Conservation (phyloP, 2,113 vertebrate genomes). For the Noctilio leporinus region DNA sequence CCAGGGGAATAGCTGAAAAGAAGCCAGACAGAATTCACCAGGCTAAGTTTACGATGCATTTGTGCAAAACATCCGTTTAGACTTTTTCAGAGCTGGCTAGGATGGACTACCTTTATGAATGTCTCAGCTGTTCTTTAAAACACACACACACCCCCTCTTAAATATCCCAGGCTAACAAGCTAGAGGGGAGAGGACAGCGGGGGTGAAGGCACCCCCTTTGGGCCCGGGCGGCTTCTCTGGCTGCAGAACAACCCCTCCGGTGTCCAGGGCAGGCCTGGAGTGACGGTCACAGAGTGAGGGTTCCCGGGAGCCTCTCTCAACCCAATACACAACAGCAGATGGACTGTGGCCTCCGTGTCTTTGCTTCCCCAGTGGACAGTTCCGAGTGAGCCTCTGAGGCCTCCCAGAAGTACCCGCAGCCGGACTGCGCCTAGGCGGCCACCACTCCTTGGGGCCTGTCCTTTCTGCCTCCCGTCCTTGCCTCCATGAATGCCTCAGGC, state of each 20-base stretch:
- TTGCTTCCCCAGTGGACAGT: rapidly evolving
- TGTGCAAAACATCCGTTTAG: background rate
- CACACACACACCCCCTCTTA: background rate
- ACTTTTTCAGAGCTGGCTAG: background rate
- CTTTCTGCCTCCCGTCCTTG: background rate
- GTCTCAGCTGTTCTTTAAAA: background rate
- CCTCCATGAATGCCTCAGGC: background rate
- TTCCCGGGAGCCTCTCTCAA: background rate
- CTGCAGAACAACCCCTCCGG: background rate
- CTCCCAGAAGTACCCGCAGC: background rate
- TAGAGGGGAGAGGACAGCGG: background rate
- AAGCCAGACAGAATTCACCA: background rate
- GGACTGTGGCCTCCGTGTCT: background rate
- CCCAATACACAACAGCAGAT: background rate
- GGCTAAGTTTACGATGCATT: rapidly evolving
- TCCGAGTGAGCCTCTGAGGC: rapidly evolving
- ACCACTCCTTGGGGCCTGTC: background rate
- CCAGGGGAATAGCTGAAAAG: background rate
- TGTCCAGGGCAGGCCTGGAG: too few species aligned
- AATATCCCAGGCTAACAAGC: too few species aligned
- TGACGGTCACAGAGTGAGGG: rapidly evolving
- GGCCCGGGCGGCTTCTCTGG: background rate
- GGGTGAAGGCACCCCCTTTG: rapidly evolving
- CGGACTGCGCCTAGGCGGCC: background rate
- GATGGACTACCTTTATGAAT: background rate